phyloP scores from a whole-genome alignment of 2,797 vertebrate genomes.

The Falco columbarius region DNA sequence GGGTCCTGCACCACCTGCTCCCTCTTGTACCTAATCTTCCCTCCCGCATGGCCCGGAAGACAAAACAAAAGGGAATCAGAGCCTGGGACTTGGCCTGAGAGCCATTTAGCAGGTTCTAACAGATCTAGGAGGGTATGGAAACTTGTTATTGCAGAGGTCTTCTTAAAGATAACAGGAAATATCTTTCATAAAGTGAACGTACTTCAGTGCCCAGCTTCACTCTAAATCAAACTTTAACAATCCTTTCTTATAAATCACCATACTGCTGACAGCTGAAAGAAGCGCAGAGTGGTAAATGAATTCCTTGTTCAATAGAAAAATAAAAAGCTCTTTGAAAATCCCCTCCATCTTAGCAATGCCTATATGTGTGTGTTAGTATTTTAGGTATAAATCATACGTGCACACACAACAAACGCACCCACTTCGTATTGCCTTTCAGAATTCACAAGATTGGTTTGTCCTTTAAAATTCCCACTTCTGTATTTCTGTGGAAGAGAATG shows the following conservation, averaged over 20 bases:
- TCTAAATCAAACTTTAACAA: conserved; percentile 68
- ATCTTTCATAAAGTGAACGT: conserved; percentile 4
- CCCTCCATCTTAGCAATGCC: conserved; percentile 5
- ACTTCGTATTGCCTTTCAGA: conserved; percentile 49
- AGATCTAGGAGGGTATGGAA: neutral
- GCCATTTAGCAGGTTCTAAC: neutral
- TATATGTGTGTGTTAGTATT: neutral
- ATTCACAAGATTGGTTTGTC: conserved; percentile 9
- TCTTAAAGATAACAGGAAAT: conserved; percentile 45
- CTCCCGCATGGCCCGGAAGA: neutral
- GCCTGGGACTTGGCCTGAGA: neutral
- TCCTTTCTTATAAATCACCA: conserved; percentile 54
- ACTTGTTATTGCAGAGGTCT: neutral
- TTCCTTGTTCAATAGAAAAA: conserved; percentile 36
- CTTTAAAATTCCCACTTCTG: conserved; percentile 11
- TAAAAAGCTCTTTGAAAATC: neutral
- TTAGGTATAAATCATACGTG: neutral
- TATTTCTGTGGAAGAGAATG: neutral
- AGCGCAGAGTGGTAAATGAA: conserved; percentile 46
- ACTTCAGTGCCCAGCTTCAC: conserved; percentile 28
- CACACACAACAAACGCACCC: conserved; percentile 12
- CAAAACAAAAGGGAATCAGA: conserved; percentile 40
- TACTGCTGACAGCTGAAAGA: conserved; percentile 19
- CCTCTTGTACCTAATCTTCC: conserved; percentile 32
- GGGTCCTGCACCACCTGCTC: conserved; percentile 60